These are phyloP conservation scores for Paracanthobrama guichenoti DNA, from an alignment of 2,113 vertebrate genomes.

Conservation along the genomic window DNA sequence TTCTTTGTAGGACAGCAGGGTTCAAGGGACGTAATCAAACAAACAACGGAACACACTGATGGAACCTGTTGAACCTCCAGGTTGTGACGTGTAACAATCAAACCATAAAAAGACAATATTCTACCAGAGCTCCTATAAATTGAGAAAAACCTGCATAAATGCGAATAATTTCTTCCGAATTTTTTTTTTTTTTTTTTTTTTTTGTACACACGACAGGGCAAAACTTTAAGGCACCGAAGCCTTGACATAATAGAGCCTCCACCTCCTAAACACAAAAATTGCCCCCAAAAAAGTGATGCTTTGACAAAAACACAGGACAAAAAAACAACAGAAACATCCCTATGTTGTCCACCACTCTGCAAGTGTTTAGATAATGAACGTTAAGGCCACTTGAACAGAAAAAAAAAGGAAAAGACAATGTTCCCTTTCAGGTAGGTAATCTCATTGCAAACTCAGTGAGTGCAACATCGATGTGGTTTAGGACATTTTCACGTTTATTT, in stretches of 20 bases:
- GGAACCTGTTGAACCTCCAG: conserved; percentile 55
- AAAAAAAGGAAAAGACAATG: conserved; percentile 73
- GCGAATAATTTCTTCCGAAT: conserved; percentile 38
- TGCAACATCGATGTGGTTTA: conserved; percentile 69
- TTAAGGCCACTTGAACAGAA: conserved; percentile 81
- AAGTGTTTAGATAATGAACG: conserved; percentile 71
- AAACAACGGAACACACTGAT: conserved; percentile 67
- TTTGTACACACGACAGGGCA: conserved; percentile 72
- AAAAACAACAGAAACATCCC: conserved; percentile 53
- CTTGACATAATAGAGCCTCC: conserved; percentile 83
- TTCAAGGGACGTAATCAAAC: conserved; percentile 64
- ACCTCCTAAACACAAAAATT: conserved; percentile 78
- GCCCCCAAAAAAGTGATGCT: conserved; percentile 69
- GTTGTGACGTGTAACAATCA: conserved; percentile 41
- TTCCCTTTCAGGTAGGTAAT: conserved; percentile 77
- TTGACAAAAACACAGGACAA: conserved; percentile 64
- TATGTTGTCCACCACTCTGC: conserved; percentile 64
- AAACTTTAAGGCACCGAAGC: conserved; percentile 82
- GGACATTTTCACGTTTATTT: conserved; percentile 38
- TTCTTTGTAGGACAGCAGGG: conserved; percentile 61
- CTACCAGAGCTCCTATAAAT: conserved; percentile 38
- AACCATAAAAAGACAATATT: conserved; percentile 35
- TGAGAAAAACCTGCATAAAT: conserved; percentile 57
- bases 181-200: conserved; percentile 52
- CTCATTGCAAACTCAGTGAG: conserved; percentile 79